Base-by-base conservation (phyloP, 2,797 vertebrate species). In the Melanotaenia maccullochi region DNA sequence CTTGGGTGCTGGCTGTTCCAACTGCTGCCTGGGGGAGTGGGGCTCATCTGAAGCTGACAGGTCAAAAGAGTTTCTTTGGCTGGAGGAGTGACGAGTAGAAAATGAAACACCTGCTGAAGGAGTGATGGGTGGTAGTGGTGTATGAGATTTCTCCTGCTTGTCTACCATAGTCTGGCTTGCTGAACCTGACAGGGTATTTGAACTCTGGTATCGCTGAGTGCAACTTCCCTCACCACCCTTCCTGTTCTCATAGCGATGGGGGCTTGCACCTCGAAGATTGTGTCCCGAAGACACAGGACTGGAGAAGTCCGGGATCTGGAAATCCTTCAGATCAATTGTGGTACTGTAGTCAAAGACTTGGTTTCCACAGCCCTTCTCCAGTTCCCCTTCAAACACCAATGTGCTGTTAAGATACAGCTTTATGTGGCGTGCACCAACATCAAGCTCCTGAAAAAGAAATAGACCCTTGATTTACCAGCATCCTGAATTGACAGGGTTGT, bases 321-420 rank as follows among this genome's bases (percentile, higher is more conserved):
- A 89, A 73, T 92, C 87, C 66, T 91, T 86, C 44, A 95, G 93
- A 60, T 94, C 87, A 28, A 98, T 76, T 1, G 87, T 91, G 78
- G 94, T 95, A 90, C 90, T 95, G 63, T 89, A 95, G 84, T 94
- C 95, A 62, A 94, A 86, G 0, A 94, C 92, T 65, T 94, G 91
- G 82, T 94, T 94, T 16, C 94, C 96, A 4, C 92, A 94, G 71
- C 96, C 96, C 89, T 93, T 96, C 75, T 94, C 92, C 85, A 99
- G 91, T 67, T 95, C 88, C 0, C 96, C 97, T 55, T 97, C 95
- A 80, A 97, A 99, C 64, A 97, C 90, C 77, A 97, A 85, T 0
- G 89, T 95, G 89, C 96, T 94, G 90, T 98, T 95, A 28, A 98
- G 84, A 32, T 98, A 99, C 24, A 99, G 73, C 85, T 95, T 97